phyloP scores from a whole-genome alignment of 2,113 vertebrate species.

The Brachirus orientalis region DNA sequence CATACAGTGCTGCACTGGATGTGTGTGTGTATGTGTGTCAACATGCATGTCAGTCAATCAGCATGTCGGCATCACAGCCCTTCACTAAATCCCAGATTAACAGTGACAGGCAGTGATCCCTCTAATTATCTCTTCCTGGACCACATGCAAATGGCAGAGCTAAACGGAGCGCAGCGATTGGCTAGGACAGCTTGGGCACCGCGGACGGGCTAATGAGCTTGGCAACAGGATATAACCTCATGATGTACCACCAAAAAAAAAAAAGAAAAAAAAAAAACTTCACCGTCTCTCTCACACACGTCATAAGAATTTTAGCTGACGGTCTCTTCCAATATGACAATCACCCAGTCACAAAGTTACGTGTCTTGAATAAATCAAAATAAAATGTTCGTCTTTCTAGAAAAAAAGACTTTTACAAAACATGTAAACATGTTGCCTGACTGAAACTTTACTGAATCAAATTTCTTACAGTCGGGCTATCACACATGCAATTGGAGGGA shows the following conservation, averaged over 20 bases:
- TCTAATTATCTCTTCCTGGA: constrained; percentile 85
- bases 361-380: too few relatives aligned
- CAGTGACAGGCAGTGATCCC: constrained; percentile 85
- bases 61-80: constrained; percentile 78
- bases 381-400: too few relatives aligned
- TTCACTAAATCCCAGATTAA: constrained; percentile 84
- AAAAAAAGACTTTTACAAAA: too few relatives aligned
- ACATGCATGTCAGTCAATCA: constrained; percentile 71
- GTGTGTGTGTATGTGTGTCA: constrained; percentile 38
- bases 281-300: constrained; percentile 31
- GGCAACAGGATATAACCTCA: constrained; percentile 72
- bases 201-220: constrained; percentile 77
- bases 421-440: too few relatives aligned
- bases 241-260: constrained; percentile 68
- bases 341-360: background rate
- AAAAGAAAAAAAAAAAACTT: constrained; percentile 58
- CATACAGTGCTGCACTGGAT: background rate
- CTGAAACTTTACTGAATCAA: too few relatives aligned
- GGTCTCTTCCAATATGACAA: constrained; percentile 10
- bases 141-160: constrained; percentile 81
- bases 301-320: constrained; percentile 22
- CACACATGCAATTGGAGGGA: too few relatives aligned
- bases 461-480: too few relatives aligned
- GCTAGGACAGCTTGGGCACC: constrained; percentile 59
- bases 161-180: constrained; percentile 66